A percentile compares a stretch with the other conserved stretches of the same genome.
Conservation (phyloP, 2,888 invertebrate genomes). For the Ethmia dodecea region DNA sequence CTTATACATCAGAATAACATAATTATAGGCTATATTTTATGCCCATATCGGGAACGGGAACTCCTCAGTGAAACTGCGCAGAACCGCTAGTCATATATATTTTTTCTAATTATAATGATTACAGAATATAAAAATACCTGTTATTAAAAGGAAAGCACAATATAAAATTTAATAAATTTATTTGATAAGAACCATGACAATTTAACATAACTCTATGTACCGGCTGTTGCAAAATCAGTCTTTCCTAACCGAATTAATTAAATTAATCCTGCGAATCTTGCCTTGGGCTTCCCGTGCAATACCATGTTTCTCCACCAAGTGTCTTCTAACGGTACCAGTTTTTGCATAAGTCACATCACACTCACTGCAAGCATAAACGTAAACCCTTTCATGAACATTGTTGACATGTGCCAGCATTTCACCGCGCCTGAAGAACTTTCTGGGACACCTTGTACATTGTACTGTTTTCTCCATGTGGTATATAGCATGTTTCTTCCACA, state of each 20-base stretch:
- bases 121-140: neutral
- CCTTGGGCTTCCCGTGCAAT: constrained; percentile 57
- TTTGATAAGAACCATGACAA: neutral
- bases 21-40: too few species aligned
- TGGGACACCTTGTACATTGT: constrained; percentile 51
- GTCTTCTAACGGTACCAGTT: constrained; percentile 46
- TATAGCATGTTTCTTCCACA: constrained; percentile 61
- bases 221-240: neutral
- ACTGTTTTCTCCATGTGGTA: constrained; percentile 53
- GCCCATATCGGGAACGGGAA: too few species aligned
- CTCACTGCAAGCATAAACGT: constrained; percentile 48
- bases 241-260: too few species aligned
- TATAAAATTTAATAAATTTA: neutral
- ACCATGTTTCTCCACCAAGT: constrained; percentile 53
- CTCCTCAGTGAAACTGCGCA: too few species aligned
- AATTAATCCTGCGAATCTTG: constrained; percentile 40
- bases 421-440: constrained; percentile 41
- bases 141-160: neutral
- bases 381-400: constrained; percentile 50
- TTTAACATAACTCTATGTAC: neutral
- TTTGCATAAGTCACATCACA: constrained; percentile 58
- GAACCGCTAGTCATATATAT: neutral
- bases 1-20: too few species aligned
- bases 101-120: neutral
- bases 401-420: constrained; percentile 54